phyloP scores from a whole-genome alignment of 37 sponge, comb jelly and placozoan species.

The Eunapius fragilis region DNA sequence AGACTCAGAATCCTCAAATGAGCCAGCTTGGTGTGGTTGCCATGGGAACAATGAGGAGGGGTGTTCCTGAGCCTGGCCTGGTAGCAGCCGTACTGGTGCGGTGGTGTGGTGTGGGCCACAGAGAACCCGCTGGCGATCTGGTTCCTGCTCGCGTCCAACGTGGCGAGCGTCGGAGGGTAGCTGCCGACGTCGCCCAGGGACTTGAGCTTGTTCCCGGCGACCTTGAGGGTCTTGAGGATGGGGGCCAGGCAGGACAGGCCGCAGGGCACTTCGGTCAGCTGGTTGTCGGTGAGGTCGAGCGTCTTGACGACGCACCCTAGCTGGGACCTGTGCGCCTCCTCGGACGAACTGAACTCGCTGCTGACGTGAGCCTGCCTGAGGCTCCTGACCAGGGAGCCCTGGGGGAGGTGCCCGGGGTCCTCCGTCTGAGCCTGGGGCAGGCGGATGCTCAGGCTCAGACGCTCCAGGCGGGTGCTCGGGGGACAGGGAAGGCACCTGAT shows the following conservation, averaged over 20 bases:
- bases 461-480: neutral
- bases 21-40: constrained; percentile 10
- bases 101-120: neutral
- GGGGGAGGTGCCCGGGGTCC: neutral
- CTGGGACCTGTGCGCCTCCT: neutral
- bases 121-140: neutral
- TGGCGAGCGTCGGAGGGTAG: constrained; percentile 46
- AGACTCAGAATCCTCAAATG: constrained; percentile 40
- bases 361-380: constrained; percentile 12
- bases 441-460: neutral
- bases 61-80: constrained; percentile 24
- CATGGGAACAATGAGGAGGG: constrained; percentile 23
- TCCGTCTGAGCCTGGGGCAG: neutral
- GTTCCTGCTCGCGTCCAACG: constrained; percentile 37
- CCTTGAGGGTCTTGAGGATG: constrained; percentile 41
- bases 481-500: constrained; percentile 47
- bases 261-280: constrained; percentile 28
- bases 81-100: neutral
- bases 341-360: neutral
- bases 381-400: constrained; percentile 6
- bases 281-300: constrained; percentile 59
- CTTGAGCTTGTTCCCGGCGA: constrained; percentile 35
- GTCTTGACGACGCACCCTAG: constrained; percentile 19
- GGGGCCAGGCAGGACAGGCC: constrained; percentile 73
- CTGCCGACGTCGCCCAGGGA: constrained; percentile 24